These are phyloP conservation scores for Drosophila dunni DNA, from an alignment of 1,140 invertebrate genomes.

Conservation along the genomic window DNA sequence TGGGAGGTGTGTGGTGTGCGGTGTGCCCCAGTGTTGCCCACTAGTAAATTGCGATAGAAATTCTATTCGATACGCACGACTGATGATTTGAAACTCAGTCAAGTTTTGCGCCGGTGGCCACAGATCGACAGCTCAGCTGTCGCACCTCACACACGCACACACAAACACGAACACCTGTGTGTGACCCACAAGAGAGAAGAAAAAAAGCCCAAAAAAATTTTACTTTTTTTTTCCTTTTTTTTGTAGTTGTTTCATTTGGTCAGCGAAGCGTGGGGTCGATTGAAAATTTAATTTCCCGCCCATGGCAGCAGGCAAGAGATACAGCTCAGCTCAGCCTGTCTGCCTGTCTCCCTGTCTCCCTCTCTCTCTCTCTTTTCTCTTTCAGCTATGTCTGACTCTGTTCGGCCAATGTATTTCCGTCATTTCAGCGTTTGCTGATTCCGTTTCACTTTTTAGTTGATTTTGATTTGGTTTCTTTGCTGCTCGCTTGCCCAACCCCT, in stretches of 20 bases:
- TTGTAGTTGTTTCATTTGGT: conserved; percentile 55
- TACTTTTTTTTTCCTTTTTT: neutral
- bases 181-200: neutral
- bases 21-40: neutral
- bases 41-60: conserved; percentile 20
- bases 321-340: conserved; percentile 5
- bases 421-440: conserved; percentile 48
- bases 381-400: neutral
- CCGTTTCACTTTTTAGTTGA: conserved; percentile 60
- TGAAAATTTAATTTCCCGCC: conserved; percentile 82
- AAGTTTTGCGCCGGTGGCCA: conserved; percentile 21
- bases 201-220: neutral
- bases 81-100: conserved; percentile 29
- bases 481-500: neutral
- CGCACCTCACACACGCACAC: conserved; percentile 4
- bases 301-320: conserved; percentile 40
- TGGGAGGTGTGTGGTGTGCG: too few species aligned
- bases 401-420: conserved; percentile 69
- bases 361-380: neutral
- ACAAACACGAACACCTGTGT: neutral
- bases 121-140: conserved; percentile 47
- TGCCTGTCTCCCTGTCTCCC: neutral
- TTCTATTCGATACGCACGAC: conserved; percentile 20
- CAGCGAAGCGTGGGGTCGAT: conserved; percentile 73
- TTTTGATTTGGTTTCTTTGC: conserved; percentile 43